phyloP scores from a whole-genome alignment of 2,113 vertebrate genomes.

The Calypte anna region DNA sequence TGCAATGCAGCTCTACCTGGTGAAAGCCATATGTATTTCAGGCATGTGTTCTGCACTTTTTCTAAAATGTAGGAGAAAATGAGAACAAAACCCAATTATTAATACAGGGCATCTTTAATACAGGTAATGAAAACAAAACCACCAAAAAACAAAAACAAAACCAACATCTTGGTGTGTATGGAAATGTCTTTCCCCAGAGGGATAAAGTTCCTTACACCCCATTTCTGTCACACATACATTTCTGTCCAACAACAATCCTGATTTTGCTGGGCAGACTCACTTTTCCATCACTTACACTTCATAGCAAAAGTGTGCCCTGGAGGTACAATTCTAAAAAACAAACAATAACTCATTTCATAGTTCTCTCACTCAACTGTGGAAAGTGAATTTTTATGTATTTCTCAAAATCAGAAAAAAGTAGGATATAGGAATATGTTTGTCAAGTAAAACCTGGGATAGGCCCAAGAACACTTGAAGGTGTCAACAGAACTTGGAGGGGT shows the following conservation, averaged over 20 bases:
- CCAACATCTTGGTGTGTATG: background rate
- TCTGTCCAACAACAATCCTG: background rate
- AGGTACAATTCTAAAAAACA: constrained; percentile 9
- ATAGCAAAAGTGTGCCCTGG: constrained; percentile 3
- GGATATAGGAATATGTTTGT: background rate
- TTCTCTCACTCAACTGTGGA: background rate
- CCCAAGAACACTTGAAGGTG: background rate
- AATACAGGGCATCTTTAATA: background rate
- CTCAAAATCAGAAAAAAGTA: background rate
- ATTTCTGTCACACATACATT: background rate
- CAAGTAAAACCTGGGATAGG: background rate
- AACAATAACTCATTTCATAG: constrained; percentile 37
- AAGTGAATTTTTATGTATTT: background rate
- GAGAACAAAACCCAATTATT: background rate
- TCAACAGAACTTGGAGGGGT: background rate
- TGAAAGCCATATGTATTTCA: background rate
- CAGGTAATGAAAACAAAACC: background rate
- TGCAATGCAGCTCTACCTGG: background rate
- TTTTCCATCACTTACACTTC: constrained; percentile 39
- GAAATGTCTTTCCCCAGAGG: background rate
- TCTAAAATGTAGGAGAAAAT: background rate
- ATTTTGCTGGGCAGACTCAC: background rate
- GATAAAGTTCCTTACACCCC: background rate
- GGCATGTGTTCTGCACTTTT: background rate
- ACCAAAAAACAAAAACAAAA: too few relatives aligned